phyloP scores from a whole-genome alignment of 2,113 vertebrate species.

The Tautogolabrus adspersus region DNA sequence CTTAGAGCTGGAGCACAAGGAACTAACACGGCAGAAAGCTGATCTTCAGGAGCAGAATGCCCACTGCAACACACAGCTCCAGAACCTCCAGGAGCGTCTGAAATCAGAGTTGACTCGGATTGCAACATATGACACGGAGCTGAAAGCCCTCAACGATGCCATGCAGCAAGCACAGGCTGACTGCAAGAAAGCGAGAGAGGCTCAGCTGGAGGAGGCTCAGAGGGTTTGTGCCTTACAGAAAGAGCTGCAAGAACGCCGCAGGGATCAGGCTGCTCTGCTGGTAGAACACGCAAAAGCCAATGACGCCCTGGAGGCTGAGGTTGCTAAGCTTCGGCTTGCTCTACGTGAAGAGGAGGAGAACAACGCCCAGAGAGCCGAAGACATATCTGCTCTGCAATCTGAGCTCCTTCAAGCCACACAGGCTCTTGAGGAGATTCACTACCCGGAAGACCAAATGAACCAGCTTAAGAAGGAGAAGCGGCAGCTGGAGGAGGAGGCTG shows the following conservation, averaged over 20 bases:
- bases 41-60: conserved; percentile 77
- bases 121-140: conserved; percentile 84
- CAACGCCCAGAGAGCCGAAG: conserved; percentile 71
- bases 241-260: conserved; percentile 79
- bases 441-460: conserved; percentile 81
- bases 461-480: conserved; percentile 84
- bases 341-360: conserved; percentile 88
- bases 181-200: conserved; percentile 75
- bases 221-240: conserved; percentile 77
- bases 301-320: conserved; percentile 83
- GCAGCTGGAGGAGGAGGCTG: conserved; percentile 85
- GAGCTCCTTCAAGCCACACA: conserved; percentile 85
- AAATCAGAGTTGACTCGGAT: conserved; percentile 76
- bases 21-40: conserved; percentile 68
- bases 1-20: conserved; percentile 78
- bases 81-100: conserved; percentile 77
- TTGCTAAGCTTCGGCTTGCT: conserved; percentile 53
- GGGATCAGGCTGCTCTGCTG: conserved; percentile 73
- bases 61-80: conserved; percentile 75
- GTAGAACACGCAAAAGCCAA: conserved; percentile 76
- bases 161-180: conserved; percentile 83
- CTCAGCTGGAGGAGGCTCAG: conserved; percentile 75
- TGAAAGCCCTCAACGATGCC: conserved; percentile 76
- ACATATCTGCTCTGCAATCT: conserved; percentile 83
- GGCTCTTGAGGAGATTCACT: conserved; percentile 81